Base-by-base conservation (phyloP, 2,888 invertebrate species). In the Torymus auratus region DNA sequence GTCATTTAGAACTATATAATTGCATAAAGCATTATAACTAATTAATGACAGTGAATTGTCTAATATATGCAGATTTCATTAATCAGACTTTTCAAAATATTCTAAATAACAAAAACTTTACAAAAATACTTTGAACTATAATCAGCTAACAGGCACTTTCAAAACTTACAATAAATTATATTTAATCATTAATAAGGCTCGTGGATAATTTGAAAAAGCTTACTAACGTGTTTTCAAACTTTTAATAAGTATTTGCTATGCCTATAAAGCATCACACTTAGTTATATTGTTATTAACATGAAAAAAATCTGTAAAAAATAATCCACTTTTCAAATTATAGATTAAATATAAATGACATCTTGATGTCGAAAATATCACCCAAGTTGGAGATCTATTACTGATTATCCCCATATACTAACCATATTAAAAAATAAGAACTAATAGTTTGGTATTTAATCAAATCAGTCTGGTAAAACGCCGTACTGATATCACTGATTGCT, bases 351-450 rank as follows among this genome's bases (percentile, higher is more conserved):
- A 17, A 14, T 0, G 20, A 14, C 41, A 41, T 41, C 14, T 58
- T 20, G 53, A n/a, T 70, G 58, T 71, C 14, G 14, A 61, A 60
- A 61, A 71, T 71, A 71, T 71, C 61, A 72, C 61, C 53, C 50
- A n/a, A n/a, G 61, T n/a, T 23, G 2, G 15, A 69, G 56, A 41
- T 41, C 41, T 41, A 41, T 7, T 41, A 41, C 41, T 41, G 41
- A 41, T 41, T 41, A 41, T 41, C 41, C 7, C 41, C 41, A 41
- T 5, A 41, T 41, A 41, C 41, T 41, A 41, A 41, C 28, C 41
- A 7, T 10, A 41, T 41, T 41, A 7, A 41, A 41, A 58, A 17
- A 20, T 20, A 20, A 17, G 58, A 58, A 17, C 17, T 17, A 58
- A 15, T n/a, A 58, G 15, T 12, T 12, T 58, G 17, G 15, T 17